Percentiles rank a stretch among this genome's conserved stretches.
These are phyloP conservation scores for Cossypha dichroa DNA, from an alignment of 2,797 vertebrate genomes.

Conservation along the genomic window DNA sequence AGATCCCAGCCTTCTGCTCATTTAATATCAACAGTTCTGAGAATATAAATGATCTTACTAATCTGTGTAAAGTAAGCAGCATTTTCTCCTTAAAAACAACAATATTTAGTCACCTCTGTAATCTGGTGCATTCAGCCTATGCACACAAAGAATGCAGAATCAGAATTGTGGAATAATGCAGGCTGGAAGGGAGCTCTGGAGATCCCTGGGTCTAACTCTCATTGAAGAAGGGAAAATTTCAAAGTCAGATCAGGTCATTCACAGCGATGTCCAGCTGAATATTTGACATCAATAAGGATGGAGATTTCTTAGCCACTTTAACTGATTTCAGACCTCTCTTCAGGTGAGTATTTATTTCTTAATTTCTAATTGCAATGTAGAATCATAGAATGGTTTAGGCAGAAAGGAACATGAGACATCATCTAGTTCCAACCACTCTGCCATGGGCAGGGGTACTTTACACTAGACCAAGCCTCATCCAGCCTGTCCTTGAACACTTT, in stretches of 20 bases:
- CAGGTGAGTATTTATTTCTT: not conserved
- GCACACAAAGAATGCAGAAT: not conserved
- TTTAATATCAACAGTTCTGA: not conserved
- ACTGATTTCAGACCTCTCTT: not conserved
- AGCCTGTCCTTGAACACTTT: not conserved
- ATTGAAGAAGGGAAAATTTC: not conserved
- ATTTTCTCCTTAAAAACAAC: not conserved
- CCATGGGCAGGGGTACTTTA: not conserved
- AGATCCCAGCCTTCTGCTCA: not conserved
- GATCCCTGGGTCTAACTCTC: not conserved
- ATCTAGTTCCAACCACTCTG: not conserved
- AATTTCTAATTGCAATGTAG: not conserved
- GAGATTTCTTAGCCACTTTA: not conserved
- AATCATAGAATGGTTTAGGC: not conserved
- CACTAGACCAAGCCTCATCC: not conserved
- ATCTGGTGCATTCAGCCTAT: not conserved
- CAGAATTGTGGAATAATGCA: not conserved
- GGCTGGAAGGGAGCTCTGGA: not conserved
- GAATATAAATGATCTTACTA: not conserved
- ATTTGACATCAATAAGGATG: not conserved
- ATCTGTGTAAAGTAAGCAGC: not conserved
- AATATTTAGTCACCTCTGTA: not conserved
- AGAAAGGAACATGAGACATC: not conserved
- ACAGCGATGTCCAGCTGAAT: not conserved
- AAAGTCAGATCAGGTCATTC: not conserved